Evolutionary conservation across 2,113 vertebrate species (phyloP).

Genomic region (Syrrhaptes paradoxus): DNA sequence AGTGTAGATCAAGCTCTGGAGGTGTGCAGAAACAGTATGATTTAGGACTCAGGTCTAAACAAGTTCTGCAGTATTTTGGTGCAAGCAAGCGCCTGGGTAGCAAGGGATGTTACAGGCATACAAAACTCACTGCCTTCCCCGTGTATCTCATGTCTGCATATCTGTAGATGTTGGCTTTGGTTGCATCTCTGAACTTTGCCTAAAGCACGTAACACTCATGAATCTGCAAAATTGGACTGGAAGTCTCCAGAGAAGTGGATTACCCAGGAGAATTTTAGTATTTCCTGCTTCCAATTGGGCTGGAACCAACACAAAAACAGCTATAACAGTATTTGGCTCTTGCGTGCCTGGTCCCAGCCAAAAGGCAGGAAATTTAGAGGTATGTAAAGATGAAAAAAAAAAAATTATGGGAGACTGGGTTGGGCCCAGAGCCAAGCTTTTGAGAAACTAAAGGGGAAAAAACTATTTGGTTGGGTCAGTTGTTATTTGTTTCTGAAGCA

Average conservation of each 20-base stretch:
- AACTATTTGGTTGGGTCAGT: neutral
- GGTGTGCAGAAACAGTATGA: neutral
- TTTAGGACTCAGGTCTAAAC: neutral
- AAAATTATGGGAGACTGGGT: neutral
- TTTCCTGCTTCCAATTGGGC: conserved; percentile 68
- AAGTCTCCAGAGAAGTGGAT: conserved; percentile 61
- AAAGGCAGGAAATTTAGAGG: conserved; percentile 53
- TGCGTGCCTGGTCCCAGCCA: neutral
- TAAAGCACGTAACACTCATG: conserved; percentile 55
- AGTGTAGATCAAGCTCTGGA: neutral
- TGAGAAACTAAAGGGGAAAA: neutral
- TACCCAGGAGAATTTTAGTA: conserved; percentile 60
- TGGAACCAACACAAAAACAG: conserved; percentile 59
- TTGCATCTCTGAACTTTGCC: conserved; percentile 43
- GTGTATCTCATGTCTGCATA: neutral
- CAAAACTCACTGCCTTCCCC: neutral
- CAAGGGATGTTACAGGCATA: neutral
- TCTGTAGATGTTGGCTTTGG: neutral
- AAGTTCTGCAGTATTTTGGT: neutral
- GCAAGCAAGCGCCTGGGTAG: accelerated
- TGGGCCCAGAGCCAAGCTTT: neutral
- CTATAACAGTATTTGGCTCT: conserved; percentile 52
- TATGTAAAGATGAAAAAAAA: conserved; percentile 39
- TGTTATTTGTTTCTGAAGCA: conserved; percentile 13
- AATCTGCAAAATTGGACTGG: conserved; percentile 59